phyloP scores from a whole-genome alignment of 1,140 invertebrate genomes.

The Danaus melanippus region DNA sequence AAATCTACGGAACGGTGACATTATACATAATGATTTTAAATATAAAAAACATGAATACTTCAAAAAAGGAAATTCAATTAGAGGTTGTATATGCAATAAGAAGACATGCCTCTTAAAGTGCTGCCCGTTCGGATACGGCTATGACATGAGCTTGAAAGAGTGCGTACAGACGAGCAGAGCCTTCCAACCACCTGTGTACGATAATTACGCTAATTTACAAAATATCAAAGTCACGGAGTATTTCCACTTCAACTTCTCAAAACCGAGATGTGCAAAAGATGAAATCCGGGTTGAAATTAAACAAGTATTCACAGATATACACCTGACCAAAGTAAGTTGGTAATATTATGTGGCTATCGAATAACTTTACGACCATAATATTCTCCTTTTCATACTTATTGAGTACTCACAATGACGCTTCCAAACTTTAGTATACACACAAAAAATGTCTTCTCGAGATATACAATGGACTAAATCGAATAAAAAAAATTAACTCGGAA shows the following conservation, averaged over 20 bases:
- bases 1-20: conserved; percentile 21
- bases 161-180: conserved; percentile 20
- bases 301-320: conserved; percentile 1
- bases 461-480: too few relatives aligned
- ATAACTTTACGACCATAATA: too few relatives aligned
- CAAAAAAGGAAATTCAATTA: conserved; percentile 16
- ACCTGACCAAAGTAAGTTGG: neutral
- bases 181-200: conserved; percentile 30
- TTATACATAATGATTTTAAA: conserved; percentile 20
- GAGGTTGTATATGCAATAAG: conserved; percentile 34
- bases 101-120: conserved; percentile 34
- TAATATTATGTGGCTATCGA: too few relatives aligned
- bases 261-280: conserved; percentile 18
- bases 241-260: conserved; percentile 29
- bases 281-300: conserved; percentile 7
- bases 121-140: conserved; percentile 29
- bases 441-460: too few relatives aligned
- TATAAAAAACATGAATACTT: conserved; percentile 32
- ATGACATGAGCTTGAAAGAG: conserved; percentile 8
- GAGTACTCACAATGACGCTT: too few relatives aligned
- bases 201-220: conserved; percentile 18
- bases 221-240: conserved; percentile 20
- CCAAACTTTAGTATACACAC: too few relatives aligned
- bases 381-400: too few relatives aligned
- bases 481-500: too few relatives aligned